phyloP scores from a whole-genome alignment of 1,140 invertebrate species.

The Chironomus tepperi region DNA sequence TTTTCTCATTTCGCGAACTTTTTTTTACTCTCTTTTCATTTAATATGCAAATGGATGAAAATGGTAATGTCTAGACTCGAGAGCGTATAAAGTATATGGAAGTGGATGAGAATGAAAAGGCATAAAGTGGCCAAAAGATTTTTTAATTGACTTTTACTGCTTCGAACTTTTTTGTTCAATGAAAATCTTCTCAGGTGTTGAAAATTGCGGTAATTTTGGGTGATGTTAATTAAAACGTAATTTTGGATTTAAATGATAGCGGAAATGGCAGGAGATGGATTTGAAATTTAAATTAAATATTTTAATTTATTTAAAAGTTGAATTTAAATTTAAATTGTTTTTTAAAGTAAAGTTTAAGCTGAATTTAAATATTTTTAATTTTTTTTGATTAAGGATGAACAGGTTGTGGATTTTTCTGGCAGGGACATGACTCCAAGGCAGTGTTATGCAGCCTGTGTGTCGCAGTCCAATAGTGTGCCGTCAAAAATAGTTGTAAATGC shows the following conservation, averaged over 20 bases:
- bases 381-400: too few relatives aligned
- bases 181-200: background rate
- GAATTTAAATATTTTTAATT: too few relatives aligned
- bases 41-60: background rate
- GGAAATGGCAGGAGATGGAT: background rate
- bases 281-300: background rate
- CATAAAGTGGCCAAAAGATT: background rate
- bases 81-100: background rate
- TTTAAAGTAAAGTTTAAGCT: too few relatives aligned
- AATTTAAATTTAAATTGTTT: background rate
- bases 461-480: too few relatives aligned
- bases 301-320: background rate
- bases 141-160: slow-evolving; percentile 14
- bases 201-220: background rate
- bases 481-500: too few relatives aligned
- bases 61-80: slow-evolving; percentile 1
- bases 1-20: background rate
- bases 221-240: slow-evolving; percentile 4
- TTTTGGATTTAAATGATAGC: background rate
- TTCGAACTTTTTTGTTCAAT: background rate
- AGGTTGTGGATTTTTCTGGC: too few relatives aligned
- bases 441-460: too few relatives aligned
- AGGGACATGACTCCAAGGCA: too few relatives aligned
- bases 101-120: background rate
- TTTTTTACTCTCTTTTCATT: background rate